phyloP scores from a whole-genome alignment of 2,113 vertebrate genomes.

The Cyanocitta stelleri region DNA sequence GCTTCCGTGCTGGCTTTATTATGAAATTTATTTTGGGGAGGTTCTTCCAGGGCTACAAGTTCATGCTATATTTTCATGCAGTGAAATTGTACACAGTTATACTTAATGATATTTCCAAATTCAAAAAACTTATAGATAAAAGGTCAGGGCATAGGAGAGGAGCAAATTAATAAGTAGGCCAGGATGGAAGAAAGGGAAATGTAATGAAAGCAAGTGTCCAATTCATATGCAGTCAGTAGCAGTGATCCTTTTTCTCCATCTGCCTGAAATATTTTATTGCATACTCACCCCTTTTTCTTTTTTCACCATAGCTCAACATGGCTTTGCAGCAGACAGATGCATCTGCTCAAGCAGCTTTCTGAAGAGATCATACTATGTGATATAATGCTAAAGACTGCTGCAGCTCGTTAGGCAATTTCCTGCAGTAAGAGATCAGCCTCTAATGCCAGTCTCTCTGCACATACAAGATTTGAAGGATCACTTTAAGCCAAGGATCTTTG shows the following conservation, averaged over 20 bases:
- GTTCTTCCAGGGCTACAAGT: background rate
- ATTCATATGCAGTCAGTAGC: background rate
- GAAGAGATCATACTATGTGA: background rate
- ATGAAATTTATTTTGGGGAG: background rate
- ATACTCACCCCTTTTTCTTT: background rate
- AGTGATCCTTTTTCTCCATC: background rate
- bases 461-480: background rate
- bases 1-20: background rate
- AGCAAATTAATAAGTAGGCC: background rate
- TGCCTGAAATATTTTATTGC: background rate
- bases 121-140: background rate
- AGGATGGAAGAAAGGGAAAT: background rate
- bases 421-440: background rate
- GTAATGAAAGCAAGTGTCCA: background rate
- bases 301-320: background rate
- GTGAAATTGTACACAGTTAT: background rate
- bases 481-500: background rate
- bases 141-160: background rate
- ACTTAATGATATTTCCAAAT: background rate
- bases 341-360: background rate
- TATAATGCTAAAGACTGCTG: background rate
- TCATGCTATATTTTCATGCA: background rate
- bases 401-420: background rate
- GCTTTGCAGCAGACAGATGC: background rate
- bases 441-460: background rate